Conservation (phyloP, 2,888 invertebrate species). For the Coleophora flavipennella region DNA sequence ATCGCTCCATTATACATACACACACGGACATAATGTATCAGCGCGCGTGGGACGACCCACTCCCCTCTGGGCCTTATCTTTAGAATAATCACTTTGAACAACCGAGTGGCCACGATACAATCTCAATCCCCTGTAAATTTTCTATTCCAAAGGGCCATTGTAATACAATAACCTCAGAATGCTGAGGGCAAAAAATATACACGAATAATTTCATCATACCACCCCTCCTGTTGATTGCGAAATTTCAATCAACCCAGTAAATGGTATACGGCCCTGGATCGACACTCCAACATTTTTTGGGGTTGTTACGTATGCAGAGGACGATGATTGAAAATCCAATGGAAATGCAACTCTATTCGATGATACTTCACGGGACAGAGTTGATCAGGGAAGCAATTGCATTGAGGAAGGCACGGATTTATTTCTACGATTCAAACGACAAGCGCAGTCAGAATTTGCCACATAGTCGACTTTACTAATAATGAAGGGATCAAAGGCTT, state of each 20-base stretch:
- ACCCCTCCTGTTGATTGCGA: conserved; percentile 66
- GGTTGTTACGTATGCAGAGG: conserved; percentile 34
- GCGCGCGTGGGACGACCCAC: conserved; percentile 53
- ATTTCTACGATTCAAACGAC: conserved; percentile 62
- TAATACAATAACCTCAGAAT: conserved; percentile 55
- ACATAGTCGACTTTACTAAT: conserved; percentile 45
- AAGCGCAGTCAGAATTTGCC: conserved; percentile 51
- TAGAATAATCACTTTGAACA: conserved; percentile 68
- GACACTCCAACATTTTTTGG: conserved; percentile 67
- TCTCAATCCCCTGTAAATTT: conserved; percentile 69
- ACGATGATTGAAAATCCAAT: conserved; percentile 18
- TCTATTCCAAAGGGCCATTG: conserved; percentile 56
- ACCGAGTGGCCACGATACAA: conserved; percentile 62
- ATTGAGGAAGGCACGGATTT: conserved; percentile 63
- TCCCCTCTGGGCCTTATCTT: conserved; percentile 55
- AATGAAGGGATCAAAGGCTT: conserved; percentile 49
- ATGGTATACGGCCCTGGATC: conserved; percentile 65
- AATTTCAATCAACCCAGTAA: conserved; percentile 71
- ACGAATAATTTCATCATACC: conserved; percentile 67
- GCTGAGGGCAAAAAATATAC: conserved; percentile 60
- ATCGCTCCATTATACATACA: conserved; percentile 23
- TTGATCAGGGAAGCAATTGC: conserved; percentile 31
- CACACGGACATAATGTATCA: conserved; percentile 21
- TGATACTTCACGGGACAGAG: conserved; percentile 21
- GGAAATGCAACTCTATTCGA: conserved; percentile 28